Percentiles rank a stretch among this genome's conserved stretches.
Conservation (phyloP, 2,113 vertebrate species). For the Datnioides undecimradiatus region DNA sequence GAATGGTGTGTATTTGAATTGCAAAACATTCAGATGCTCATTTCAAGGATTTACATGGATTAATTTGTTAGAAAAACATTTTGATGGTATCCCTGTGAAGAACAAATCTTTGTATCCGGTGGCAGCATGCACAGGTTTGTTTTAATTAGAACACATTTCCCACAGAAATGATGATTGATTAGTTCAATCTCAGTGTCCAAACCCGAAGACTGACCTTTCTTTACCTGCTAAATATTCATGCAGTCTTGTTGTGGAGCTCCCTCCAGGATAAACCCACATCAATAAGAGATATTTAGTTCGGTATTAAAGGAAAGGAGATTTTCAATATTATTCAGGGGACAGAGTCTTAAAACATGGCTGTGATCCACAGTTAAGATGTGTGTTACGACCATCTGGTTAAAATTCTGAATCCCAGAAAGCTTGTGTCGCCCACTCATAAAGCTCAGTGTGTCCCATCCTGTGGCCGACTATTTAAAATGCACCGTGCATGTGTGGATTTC, state of each 20-base stretch:
- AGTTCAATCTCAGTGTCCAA: conserved; percentile 32
- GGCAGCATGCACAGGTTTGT: background rate
- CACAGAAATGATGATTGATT: conserved; percentile 60
- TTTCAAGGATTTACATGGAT: conserved; percentile 27
- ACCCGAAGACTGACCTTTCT: conserved; percentile 58
- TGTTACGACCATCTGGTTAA: conserved; percentile 68
- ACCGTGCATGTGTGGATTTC: conserved; percentile 56
- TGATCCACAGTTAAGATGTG: conserved; percentile 59
- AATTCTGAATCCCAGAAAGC: conserved; percentile 58
- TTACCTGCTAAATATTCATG: conserved; percentile 74
- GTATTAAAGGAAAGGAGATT: conserved; percentile 50
- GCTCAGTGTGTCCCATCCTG: conserved; percentile 47
- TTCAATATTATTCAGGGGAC: conserved; percentile 43
- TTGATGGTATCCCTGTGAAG: background rate
- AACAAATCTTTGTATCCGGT: background rate
- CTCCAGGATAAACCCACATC: conserved; percentile 58
- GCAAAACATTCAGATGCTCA: conserved; percentile 39
- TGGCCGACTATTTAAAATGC: conserved; percentile 67
- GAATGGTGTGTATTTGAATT: conserved; percentile 32
- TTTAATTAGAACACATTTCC: conserved; percentile 47
- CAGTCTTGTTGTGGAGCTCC: conserved; percentile 37
- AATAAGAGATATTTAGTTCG: conserved; percentile 49
- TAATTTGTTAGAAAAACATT: conserved; percentile 28
- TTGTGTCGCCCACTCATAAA: conserved; percentile 54
- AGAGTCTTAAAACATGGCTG: conserved; percentile 49